Evolutionary conservation across 1,140 invertebrate genomes (phyloP).

Genomic region (Diprion similis): DNA sequence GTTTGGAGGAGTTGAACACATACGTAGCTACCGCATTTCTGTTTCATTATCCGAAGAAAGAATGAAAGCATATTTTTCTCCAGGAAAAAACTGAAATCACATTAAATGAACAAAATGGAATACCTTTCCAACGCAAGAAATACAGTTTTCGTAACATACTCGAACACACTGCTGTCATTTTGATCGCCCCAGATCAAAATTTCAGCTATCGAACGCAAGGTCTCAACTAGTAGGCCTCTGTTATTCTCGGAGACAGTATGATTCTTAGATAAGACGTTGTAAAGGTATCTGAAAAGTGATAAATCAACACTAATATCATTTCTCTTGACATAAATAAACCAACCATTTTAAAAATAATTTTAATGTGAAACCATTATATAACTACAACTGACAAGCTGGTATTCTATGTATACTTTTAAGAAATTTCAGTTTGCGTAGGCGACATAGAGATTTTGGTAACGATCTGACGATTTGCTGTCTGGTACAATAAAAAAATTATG

Average conservation of each 20-base stretch:
- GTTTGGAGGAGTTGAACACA: slow-evolving; percentile 98
- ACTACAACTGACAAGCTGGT: no score
- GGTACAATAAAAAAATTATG: no score
- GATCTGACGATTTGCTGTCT: no score
- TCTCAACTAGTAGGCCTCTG: slow-evolving; percentile 94
- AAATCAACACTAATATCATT: slow-evolving; percentile 13
- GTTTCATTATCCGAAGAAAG: slow-evolving; percentile 96
- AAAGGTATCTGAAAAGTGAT: slow-evolving; percentile 77
- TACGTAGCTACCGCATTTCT: slow-evolving; percentile 96
- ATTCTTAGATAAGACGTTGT: slow-evolving; percentile 95
- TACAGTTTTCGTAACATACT: slow-evolving; percentile 73
- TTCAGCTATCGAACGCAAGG: slow-evolving; percentile 95
- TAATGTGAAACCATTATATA: no score
- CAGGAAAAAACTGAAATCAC: slow-evolving; percentile 88
- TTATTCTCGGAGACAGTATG: slow-evolving; percentile 97
- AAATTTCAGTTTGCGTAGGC: no score
- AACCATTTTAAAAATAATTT: no score
- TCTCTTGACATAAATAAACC: no score
- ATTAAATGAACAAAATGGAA: slow-evolving; percentile 31
- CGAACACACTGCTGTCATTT: slow-evolving; percentile 99
- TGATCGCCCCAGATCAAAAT: slow-evolving; percentile 99
- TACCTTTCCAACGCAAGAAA: slow-evolving; percentile 13
- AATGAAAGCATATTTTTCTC: slow-evolving; percentile 99
- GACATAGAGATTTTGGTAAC: no score
- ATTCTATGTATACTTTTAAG: no score